Conservation (phyloP, 2,797 vertebrate genomes). For the Neoniphon sammara region DNA sequence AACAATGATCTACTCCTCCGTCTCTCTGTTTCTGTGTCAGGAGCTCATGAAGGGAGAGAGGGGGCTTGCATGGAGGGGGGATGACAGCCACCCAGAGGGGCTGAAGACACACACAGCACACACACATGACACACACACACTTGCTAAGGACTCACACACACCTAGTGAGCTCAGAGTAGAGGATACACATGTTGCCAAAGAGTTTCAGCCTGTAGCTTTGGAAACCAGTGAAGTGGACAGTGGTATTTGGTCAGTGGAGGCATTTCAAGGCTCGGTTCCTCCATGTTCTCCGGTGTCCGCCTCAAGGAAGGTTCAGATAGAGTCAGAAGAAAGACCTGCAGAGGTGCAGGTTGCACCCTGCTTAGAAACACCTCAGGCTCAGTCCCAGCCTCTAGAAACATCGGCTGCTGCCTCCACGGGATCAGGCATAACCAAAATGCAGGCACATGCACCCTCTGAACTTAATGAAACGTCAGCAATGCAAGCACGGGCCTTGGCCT, state of each 20-base stretch:
- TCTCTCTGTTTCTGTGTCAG: constrained; percentile 81
- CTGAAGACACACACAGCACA: constrained; percentile 51
- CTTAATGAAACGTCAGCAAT: neutral
- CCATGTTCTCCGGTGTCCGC: neutral
- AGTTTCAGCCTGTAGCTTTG: neutral
- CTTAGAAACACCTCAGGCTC: neutral
- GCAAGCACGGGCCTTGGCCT: neutral
- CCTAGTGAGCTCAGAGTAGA: neutral
- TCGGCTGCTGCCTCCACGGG: neutral
- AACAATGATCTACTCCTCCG: constrained; percentile 68
- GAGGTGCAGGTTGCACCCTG: constrained; percentile 15
- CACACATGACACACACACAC: constrained; percentile 33
- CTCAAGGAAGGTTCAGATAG: neutral
- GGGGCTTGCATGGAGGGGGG: constrained; percentile 71
- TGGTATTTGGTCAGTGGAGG: neutral
- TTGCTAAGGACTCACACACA: neutral
- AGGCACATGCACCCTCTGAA: neutral
- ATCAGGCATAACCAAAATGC: neutral
- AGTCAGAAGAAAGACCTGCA: neutral
- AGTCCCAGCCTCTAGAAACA: neutral
- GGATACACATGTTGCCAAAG: neutral
- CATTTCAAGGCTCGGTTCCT: neutral
- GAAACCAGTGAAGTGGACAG: constrained; percentile 3
- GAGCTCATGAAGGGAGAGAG: constrained; percentile 64
- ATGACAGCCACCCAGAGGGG: constrained; percentile 47